These are phyloP conservation scores for Falco biarmicus DNA, from an alignment of 2,797 vertebrate species.

Conservation along the genomic window DNA sequence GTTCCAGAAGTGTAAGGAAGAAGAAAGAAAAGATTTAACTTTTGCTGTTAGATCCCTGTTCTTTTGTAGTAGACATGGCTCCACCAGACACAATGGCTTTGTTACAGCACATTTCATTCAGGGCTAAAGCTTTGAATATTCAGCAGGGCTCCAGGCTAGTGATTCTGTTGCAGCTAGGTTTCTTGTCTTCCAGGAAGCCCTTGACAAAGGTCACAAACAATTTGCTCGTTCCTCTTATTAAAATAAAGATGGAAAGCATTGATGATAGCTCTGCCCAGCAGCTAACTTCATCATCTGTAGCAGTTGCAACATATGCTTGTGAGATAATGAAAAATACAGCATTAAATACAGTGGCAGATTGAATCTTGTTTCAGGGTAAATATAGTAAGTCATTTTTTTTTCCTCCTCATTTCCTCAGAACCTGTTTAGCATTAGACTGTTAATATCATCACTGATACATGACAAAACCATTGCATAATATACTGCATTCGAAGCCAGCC, in stretches of 20 bases:
- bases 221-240: slow-evolving; percentile 87
- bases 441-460: slow-evolving; percentile 84
- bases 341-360: slow-evolving; percentile 93
- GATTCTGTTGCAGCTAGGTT: slow-evolving; percentile 78
- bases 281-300: slow-evolving; percentile 93
- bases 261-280: slow-evolving; percentile 89
- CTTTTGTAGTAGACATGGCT: slow-evolving; percentile 58
- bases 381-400: slow-evolving; percentile 87
- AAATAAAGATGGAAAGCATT: slow-evolving; percentile 84
- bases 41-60: slow-evolving; percentile 6
- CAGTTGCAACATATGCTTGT: slow-evolving; percentile 92
- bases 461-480: slow-evolving; percentile 90
- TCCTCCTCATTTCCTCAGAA: slow-evolving; percentile 84
- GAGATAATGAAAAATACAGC: slow-evolving; percentile 92
- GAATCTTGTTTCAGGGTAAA: slow-evolving; percentile 92
- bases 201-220: slow-evolving; percentile 96
- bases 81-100: slow-evolving; percentile 81
- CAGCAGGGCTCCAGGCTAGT: slow-evolving; percentile 82
- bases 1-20: not conserved
- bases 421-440: slow-evolving; percentile 86
- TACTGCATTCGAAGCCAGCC: slow-evolving; percentile 80
- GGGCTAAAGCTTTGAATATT: slow-evolving; percentile 84
- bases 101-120: slow-evolving; percentile 80
- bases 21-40: slow-evolving; percentile 11
- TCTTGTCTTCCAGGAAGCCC: slow-evolving; percentile 85